Evolutionary conservation across 2,888 invertebrate species (phyloP).

Genomic region (Pilophorus perplexus): DNA sequence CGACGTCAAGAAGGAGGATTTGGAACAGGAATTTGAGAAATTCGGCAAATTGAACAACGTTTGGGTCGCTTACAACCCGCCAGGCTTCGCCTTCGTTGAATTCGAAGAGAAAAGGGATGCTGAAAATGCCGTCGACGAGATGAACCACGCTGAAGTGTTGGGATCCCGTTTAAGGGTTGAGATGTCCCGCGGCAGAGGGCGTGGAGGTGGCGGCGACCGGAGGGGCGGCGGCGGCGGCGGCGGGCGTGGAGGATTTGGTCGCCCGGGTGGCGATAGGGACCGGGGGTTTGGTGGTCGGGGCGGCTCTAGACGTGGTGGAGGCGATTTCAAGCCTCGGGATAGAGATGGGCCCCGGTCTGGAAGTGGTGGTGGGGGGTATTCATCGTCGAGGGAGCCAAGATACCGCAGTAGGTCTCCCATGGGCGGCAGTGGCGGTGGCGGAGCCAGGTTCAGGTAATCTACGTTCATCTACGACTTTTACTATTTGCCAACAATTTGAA

Average conservation of each 20-base stretch:
- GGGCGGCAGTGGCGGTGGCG: constrained; percentile 18
- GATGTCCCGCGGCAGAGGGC: constrained; percentile 76
- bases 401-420: constrained; percentile 43
- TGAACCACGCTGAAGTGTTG: constrained; percentile 84
- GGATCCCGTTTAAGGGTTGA: constrained; percentile 86
- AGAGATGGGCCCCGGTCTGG: constrained; percentile 47
- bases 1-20: constrained; percentile 86
- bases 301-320: constrained; percentile 56
- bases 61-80: constrained; percentile 92
- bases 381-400: constrained; percentile 40
- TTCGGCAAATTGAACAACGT: constrained; percentile 89
- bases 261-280: constrained; percentile 45
- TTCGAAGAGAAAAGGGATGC: constrained; percentile 86
- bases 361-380: background rate
- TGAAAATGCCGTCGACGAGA: constrained; percentile 81
- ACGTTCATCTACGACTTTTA: background rate
- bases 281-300: constrained; percentile 59
- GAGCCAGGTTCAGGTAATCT: constrained; percentile 43
- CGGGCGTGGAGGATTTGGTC: constrained; percentile 55
- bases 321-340: constrained; percentile 53
- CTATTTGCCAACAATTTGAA: no score
- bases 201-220: constrained; percentile 64
- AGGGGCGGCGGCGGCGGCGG: constrained; percentile 61
- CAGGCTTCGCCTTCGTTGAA: constrained; percentile 92
- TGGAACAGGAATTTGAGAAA: constrained; percentile 86